Evolutionary conservation across 2,797 vertebrate genomes (phyloP).

Genomic region (Propithecus deckenii): DNA sequence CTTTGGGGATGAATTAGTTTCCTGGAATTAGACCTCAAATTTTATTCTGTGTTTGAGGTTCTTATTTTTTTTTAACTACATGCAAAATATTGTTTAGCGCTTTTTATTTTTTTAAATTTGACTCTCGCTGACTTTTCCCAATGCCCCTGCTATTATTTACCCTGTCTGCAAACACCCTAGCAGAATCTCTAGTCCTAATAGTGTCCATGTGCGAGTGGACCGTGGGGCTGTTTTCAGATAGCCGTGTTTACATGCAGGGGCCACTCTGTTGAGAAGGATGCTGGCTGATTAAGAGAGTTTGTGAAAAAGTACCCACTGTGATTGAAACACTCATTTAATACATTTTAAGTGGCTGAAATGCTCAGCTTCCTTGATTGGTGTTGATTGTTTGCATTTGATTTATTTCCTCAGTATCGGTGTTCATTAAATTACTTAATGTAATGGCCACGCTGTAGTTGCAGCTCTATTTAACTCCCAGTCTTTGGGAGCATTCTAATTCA

Average conservation of each 20-base stretch:
- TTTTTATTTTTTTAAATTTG: not conserved
- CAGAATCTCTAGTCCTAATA: not conserved
- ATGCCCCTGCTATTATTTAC: not conserved
- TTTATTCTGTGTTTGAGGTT: not conserved
- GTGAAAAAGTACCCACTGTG: constrained; percentile 72
- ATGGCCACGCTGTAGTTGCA: constrained; percentile 76
- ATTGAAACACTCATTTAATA: constrained; percentile 81
- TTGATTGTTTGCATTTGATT: constrained; percentile 85
- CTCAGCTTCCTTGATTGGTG: constrained; percentile 82
- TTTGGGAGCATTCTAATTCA: constrained; percentile 69
- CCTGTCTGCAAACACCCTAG: not conserved
- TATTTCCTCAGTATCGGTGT: constrained; percentile 82
- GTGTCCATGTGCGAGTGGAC: not conserved
- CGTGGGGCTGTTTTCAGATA: not conserved
- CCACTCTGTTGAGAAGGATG: constrained; percentile 41
- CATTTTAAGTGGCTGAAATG: constrained; percentile 78
- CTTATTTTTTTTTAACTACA: not conserved
- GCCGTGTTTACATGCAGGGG: not conserved
- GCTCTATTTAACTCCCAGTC: constrained; percentile 63
- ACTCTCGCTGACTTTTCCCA: not conserved
- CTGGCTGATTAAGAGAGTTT: constrained; percentile 73
- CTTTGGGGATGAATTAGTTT: not conserved
- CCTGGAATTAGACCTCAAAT: not conserved
- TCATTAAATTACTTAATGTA: constrained; percentile 84
- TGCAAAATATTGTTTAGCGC: not conserved